Evolutionary conservation across 1,140 invertebrate species (phyloP).

Genomic region (Sarcophaga bullata): DNA sequence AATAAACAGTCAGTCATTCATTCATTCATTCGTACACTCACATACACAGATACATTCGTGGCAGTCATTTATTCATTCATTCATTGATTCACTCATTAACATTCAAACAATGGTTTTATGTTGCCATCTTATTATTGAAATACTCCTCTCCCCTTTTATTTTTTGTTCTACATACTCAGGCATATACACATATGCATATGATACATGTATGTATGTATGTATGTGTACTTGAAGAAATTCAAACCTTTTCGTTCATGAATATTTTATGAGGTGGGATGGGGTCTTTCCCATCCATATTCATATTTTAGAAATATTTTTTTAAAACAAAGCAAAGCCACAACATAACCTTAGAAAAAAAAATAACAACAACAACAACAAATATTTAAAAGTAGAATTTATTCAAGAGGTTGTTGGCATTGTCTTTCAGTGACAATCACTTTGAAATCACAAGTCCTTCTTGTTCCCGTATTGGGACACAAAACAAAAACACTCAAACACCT

Average conservation of each 20-base stretch:
- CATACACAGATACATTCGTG: background rate
- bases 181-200: background rate
- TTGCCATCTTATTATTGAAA: background rate
- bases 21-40: background rate
- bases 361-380: background rate
- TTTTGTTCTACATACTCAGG: background rate
- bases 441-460: background rate
- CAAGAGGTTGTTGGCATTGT: slow-evolving; percentile 25
- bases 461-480: background rate
- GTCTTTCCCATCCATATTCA: background rate
- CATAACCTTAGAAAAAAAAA: background rate
- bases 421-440: background rate
- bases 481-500: slow-evolving; percentile 3
- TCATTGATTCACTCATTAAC: background rate
- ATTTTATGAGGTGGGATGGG: too few relatives aligned
- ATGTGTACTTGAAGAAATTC: too few relatives aligned
- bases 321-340: background rate
- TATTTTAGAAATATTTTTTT: background rate
- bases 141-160: background rate
- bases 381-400: background rate
- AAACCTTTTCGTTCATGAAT: too few relatives aligned
- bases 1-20: too few relatives aligned
- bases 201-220: background rate
- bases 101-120: slow-evolving; percentile 6
- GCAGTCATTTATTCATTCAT: background rate